Percentiles rank a stretch among this genome's conserved stretches.
phyloP scores from a whole-genome alignment of 1,140 invertebrate genomes.

The Hylaeus volcanicus region DNA sequence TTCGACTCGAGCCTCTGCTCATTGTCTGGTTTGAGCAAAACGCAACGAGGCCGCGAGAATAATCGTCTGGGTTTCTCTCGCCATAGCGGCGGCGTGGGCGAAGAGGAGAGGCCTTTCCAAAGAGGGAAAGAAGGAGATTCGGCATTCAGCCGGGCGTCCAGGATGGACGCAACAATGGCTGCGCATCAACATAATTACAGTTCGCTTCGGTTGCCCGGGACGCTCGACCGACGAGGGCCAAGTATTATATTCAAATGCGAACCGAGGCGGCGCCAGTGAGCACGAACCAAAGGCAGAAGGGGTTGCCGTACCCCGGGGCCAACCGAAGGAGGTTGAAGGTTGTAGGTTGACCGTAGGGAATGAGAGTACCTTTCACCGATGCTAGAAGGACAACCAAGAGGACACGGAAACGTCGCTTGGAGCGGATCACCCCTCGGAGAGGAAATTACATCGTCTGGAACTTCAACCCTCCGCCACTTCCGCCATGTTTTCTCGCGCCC shows the following conservation, averaged over 20 bases:
- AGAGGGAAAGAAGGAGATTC: constrained; percentile 62
- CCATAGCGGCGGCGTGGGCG: constrained; percentile 59
- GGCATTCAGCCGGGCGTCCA: constrained; percentile 61
- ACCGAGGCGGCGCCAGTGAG: constrained; percentile 70
- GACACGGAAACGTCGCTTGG: constrained; percentile 65
- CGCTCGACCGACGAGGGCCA: constrained; percentile 66
- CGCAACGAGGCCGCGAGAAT: constrained; percentile 33
- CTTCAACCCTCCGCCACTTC: constrained; percentile 67
- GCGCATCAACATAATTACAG: constrained; percentile 79
- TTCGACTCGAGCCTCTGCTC: neutral
- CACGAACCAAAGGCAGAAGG: constrained; percentile 55
- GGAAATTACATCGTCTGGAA: constrained; percentile 75
- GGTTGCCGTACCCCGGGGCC: constrained; percentile 65
- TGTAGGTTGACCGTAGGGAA: constrained; percentile 65
- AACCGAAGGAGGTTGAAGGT: constrained; percentile 68
- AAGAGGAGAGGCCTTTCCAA: constrained; percentile 37
- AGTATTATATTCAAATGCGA: constrained; percentile 79
- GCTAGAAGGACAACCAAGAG: constrained; percentile 63
- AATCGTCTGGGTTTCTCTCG: constrained; percentile 52
- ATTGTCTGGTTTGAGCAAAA: constrained; percentile 22
- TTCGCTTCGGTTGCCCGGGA: constrained; percentile 67
- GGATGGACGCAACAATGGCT: constrained; percentile 67
- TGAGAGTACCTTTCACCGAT: constrained; percentile 45
- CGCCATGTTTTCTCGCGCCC: constrained; percentile 44
- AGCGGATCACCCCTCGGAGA: constrained; percentile 57